Percentiles rank a stretch among this genome's conserved stretches.
Evolutionary conservation across 2,113 vertebrate species (phyloP).

Genomic region (Nibea albiflora): DNA sequence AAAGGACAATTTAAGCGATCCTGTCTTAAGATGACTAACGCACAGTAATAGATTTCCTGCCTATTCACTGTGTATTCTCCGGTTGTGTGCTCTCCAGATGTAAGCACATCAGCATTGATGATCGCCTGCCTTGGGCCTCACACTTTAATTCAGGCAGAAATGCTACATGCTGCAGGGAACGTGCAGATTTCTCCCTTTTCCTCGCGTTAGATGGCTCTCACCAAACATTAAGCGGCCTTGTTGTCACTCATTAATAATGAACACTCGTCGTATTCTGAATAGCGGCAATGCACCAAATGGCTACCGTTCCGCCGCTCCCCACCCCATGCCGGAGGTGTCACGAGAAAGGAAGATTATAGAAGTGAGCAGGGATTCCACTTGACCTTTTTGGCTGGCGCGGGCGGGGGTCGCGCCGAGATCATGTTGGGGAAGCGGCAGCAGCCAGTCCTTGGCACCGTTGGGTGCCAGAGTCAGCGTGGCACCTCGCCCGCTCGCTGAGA

Average conservation of each 20-base stretch:
- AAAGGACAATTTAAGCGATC: neutral
- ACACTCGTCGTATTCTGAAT: neutral
- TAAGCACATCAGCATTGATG: conserved; percentile 17
- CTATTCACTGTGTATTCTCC: neutral
- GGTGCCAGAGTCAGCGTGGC: conserved; percentile 54
- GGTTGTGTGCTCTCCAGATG: conserved; percentile 20
- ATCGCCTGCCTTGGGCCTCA: conserved; percentile 11
- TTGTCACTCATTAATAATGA: neutral
- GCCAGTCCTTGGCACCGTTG: conserved; percentile 50
- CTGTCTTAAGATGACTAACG: neutral
- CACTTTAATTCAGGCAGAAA: conserved; percentile 6
- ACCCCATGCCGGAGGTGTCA: conserved; percentile 14
- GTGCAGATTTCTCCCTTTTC: neutral
- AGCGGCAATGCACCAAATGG: conserved; percentile 31
- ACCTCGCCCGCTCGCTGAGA: conserved; percentile 46
- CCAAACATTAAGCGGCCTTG: neutral
- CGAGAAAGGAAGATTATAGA: conserved; percentile 47
- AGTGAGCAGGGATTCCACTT: conserved; percentile 60
- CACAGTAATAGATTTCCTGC: neutral
- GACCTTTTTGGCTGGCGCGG: conserved; percentile 55
- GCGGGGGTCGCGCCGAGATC: conserved; percentile 27
- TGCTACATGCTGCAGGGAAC: neutral
- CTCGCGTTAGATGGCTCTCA: neutral
- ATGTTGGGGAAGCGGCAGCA: conserved; percentile 33
- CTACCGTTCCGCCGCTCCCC: neutral